Evolutionary conservation across 2,888 invertebrate species (phyloP).

Genomic region (Patella depressa): DNA sequence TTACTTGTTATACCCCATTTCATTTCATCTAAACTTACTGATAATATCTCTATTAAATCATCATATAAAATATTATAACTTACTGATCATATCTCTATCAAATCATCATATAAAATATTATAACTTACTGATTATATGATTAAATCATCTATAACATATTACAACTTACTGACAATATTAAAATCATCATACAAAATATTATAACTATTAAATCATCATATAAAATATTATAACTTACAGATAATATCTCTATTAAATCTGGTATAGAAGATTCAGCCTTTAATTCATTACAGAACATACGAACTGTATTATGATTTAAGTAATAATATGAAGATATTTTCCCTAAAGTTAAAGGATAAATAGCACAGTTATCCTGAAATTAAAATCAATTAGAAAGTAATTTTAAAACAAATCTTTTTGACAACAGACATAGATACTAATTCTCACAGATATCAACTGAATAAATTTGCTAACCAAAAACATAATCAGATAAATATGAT

Average conservation of each 20-base stretch:
- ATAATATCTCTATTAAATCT: conserved; percentile 83
- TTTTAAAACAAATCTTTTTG: too few species aligned
- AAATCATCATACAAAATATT: too few species aligned
- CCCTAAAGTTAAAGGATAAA: conserved; percentile 79
- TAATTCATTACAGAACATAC: conserved; percentile 83
- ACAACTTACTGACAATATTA: conserved; percentile 50
- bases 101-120: too few species aligned
- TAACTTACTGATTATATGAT: conserved; percentile 68
- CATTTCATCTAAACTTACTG: too few species aligned
- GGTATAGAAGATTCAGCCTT: conserved; percentile 78
- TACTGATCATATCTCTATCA: conserved; percentile 36
- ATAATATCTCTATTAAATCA: too few species aligned
- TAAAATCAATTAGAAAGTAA: not conserved
- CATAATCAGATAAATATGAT: too few species aligned
- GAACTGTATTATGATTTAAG: conserved; percentile 90
- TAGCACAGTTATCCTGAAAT: conserved; percentile 39
- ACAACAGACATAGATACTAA: too few species aligned
- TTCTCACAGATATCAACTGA: too few species aligned
- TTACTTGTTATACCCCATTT: too few species aligned
- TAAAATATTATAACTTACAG: conserved; percentile 68
- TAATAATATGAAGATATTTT: conserved; percentile 97
- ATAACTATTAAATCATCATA: too few species aligned
- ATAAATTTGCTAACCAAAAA: too few species aligned
- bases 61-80: conserved; percentile 39
- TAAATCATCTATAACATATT: too few species aligned